Percentiles rank a stretch among this genome's conserved stretches.
phyloP scores from a whole-genome alignment of 2,888 invertebrate genomes.

The Dexiosoma caninum region DNA sequence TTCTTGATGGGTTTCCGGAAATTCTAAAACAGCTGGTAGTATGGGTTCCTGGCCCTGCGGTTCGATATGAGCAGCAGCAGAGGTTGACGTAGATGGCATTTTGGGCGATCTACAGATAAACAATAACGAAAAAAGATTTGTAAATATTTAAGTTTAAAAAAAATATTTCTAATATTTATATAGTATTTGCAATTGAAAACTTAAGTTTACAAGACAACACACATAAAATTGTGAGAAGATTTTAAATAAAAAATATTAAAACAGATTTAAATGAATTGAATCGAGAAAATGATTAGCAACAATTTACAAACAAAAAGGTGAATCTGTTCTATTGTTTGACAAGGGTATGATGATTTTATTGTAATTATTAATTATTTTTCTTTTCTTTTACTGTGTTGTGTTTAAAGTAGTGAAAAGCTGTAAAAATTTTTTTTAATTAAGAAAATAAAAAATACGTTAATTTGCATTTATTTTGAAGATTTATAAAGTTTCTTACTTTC shows the following conservation, averaged over 20 bases:
- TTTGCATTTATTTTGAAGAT: no score
- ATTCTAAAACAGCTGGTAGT: slow-evolving; percentile 95
- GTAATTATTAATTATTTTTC: no score
- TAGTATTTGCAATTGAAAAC: neutral
- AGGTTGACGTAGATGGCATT: slow-evolving; percentile 68
- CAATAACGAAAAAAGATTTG: neutral
- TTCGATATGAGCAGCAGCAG: slow-evolving; percentile 65
- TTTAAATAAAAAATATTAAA: slow-evolving; percentile 17
- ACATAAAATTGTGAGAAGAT: slow-evolving; percentile 27
- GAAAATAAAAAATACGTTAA: neutral
- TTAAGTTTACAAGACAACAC: slow-evolving; percentile 26
- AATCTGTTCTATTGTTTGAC: slow-evolving; percentile 5
- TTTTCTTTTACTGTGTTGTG: slow-evolving; percentile 34
- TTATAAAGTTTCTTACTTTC: neutral
- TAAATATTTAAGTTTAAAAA: neutral
- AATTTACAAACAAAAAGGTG: slow-evolving; percentile 38
- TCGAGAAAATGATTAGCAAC: slow-evolving; percentile 28
- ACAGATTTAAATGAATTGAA: slow-evolving; percentile 2
- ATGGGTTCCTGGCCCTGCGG: slow-evolving; percentile 90
- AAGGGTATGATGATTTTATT: slow-evolving; percentile 6
- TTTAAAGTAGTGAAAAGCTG: slow-evolving; percentile 52
- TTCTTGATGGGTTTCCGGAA: slow-evolving; percentile 96
- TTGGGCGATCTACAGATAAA: slow-evolving; percentile 72
- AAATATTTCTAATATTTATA: neutral
- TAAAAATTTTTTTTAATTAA: slow-evolving; percentile 14